Conservation (phyloP, 2,888 invertebrate species). For the Andrena trimmerana region DNA sequence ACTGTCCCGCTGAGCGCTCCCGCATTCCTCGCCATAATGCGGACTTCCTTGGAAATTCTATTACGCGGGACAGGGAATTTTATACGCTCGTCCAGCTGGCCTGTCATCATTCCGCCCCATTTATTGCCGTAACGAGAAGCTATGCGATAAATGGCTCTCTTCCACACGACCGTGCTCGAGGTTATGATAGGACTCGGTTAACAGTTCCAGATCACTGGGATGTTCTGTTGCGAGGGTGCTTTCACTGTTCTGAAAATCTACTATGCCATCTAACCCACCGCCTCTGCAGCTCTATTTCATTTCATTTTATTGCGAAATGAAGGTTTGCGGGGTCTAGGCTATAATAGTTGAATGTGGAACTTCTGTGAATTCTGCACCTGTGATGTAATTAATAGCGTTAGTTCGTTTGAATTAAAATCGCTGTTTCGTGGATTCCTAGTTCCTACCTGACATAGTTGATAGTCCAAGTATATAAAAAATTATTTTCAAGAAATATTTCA, state of each 20-base stretch:
- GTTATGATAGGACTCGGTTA: not conserved
- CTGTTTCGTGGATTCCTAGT: no score
- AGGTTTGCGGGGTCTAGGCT: no score
- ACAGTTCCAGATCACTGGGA: not conserved
- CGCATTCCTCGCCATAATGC: constrained; percentile 7
- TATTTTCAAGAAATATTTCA: no score
- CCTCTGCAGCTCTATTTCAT: no score
- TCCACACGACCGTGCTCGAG: not conserved
- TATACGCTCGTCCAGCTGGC: not conserved
- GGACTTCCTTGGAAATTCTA: constrained; percentile 1
- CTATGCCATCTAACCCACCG: not conserved
- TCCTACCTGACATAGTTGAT: no score
- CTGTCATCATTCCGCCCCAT: constrained; percentile 17
- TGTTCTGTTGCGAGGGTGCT: not conserved
- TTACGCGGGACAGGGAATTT: not conserved
- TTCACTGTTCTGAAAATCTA: constrained; percentile 13
- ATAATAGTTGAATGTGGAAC: no score
- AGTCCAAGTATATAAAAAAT: no score
- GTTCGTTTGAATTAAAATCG: no score
- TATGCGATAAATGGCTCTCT: not conserved
- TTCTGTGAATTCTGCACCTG: no score
- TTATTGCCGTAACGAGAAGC: constrained; percentile 8
- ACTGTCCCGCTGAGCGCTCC: constrained; percentile 6
- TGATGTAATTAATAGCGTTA: no score
- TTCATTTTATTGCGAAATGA: no score